A percentile compares a stretch with the other conserved stretches of the same genome.
Conservation (phyloP, 2,888 invertebrate genomes). For the Rhogogaster chlorosoma region DNA sequence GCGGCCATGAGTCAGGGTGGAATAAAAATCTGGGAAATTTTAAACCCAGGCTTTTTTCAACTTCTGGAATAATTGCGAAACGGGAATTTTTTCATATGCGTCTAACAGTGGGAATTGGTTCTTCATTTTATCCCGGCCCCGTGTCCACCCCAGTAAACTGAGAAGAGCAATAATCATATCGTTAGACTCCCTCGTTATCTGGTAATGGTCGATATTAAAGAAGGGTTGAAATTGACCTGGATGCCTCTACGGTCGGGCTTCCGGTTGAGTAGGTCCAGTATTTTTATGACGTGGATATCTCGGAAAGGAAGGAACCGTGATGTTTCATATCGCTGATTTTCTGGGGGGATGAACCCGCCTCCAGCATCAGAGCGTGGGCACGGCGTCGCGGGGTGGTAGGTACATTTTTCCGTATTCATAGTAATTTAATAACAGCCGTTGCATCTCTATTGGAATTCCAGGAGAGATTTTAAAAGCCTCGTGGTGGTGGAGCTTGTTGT, state of each 20-base stretch:
- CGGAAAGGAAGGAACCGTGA: constrained; percentile 18
- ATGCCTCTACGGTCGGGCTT: constrained; percentile 57
- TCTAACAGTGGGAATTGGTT: background rate
- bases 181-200: background rate
- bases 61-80: background rate
- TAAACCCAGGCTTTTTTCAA: background rate
- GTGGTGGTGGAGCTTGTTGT: background rate
- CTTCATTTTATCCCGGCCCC: background rate
- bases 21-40: background rate
- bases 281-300: constrained; percentile 61
- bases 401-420: constrained; percentile 45
- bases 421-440: constrained; percentile 55
- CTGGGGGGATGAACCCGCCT: constrained; percentile 69
- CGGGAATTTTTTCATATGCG: background rate
- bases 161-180: background rate
- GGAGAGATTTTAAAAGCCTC: constrained; percentile 56
- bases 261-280: constrained; percentile 69
- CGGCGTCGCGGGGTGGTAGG: background rate
- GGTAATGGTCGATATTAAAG: background rate
- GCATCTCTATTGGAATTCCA: constrained; percentile 68
- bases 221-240: constrained; percentile 22
- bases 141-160: background rate
- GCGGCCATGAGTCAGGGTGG: background rate
- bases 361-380: constrained; percentile 14
- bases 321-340: constrained; percentile 76